A percentile compares a stretch with the other conserved stretches of the same genome.
phyloP scores from a whole-genome alignment of 2,888 invertebrate species.

The Onthophagus sagittarius region DNA sequence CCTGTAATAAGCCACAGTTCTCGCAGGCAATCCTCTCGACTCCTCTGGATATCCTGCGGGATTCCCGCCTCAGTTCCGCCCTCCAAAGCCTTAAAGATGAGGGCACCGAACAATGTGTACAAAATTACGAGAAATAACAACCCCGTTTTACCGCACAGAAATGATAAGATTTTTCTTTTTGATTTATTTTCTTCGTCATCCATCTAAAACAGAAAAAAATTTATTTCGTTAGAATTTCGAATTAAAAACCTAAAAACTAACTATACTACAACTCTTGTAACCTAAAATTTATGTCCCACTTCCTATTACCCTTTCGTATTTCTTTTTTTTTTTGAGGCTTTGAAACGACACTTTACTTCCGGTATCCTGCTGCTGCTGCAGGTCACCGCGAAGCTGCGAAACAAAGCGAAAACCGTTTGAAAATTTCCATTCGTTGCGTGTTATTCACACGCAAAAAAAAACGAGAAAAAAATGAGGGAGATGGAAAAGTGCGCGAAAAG shows the following conservation, averaged over 20 bases:
- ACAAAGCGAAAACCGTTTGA: not conserved
- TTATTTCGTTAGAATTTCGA: too few species aligned
- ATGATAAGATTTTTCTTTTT: slow-evolving; percentile 39
- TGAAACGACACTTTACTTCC: not conserved
- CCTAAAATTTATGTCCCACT: not conserved
- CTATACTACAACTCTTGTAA: not conserved
- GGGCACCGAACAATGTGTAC: slow-evolving; percentile 45
- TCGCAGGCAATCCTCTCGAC: slow-evolving; percentile 56
- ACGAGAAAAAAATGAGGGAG: too few species aligned
- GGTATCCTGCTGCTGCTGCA: not conserved
- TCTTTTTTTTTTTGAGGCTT: not conserved
- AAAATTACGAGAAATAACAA: slow-evolving; percentile 43
- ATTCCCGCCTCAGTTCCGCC: slow-evolving; percentile 37
- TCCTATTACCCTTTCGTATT: not conserved
- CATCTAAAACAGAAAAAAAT: slow-evolving; percentile 37
- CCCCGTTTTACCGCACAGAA: slow-evolving; percentile 43
- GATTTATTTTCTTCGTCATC: slow-evolving; percentile 32
- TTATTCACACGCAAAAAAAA: not conserved
- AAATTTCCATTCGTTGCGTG: not conserved
- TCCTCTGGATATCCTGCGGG: slow-evolving; percentile 40
- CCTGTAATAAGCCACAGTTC: slow-evolving; percentile 80
- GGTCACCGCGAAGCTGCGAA: not conserved
- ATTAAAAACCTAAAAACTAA: not conserved
- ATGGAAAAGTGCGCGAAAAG: not conserved
- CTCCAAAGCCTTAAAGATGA: slow-evolving; percentile 45